A percentile compares a stretch with the other conserved stretches of the same genome.
phyloP scores from a whole-genome alignment of 2,888 invertebrate genomes.

The Drosophila glabriapex region DNA sequence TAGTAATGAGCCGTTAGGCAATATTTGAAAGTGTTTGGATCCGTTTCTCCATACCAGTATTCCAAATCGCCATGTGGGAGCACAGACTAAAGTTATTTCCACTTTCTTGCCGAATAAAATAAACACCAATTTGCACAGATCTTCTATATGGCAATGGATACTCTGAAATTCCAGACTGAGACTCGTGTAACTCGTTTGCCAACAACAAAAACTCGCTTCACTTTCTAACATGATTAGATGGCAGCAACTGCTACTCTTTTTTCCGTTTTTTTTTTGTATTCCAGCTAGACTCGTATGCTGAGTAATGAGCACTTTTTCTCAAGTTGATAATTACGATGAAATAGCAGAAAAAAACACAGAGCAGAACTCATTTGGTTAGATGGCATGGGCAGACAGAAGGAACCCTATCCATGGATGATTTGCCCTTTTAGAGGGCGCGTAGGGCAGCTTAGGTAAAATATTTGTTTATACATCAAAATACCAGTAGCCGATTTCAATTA shows the following conservation, averaged over 20 bases:
- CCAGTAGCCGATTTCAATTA: constrained; percentile 79
- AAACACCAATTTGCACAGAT: constrained; percentile 10
- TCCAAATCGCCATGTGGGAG: not conserved
- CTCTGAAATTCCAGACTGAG: constrained; percentile 8
- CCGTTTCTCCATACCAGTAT: not conserved
- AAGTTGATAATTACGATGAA: constrained; percentile 79
- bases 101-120: constrained; percentile 32
- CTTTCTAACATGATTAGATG: constrained; percentile 71
- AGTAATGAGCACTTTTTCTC: constrained; percentile 72
- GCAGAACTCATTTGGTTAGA: constrained; percentile 69
- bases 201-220: constrained; percentile 51
- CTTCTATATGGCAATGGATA: constrained; percentile 25
- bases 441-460: constrained; percentile 69
- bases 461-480: constrained; percentile 76
- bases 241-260: constrained; percentile 36
- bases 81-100: constrained; percentile 1
- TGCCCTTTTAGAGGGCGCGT: constrained; percentile 42
- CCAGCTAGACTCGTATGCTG: constrained; percentile 13
- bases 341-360: constrained; percentile 49
- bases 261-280: not conserved
- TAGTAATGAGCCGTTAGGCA: not conserved
- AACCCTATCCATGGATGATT: constrained; percentile 52
- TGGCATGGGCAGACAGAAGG: constrained; percentile 4
- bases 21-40: not conserved
- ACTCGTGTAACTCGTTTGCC: constrained; percentile 57